phyloP scores from a whole-genome alignment of 2,888 invertebrate genomes.

The Sinohyriopsis cumingii region DNA sequence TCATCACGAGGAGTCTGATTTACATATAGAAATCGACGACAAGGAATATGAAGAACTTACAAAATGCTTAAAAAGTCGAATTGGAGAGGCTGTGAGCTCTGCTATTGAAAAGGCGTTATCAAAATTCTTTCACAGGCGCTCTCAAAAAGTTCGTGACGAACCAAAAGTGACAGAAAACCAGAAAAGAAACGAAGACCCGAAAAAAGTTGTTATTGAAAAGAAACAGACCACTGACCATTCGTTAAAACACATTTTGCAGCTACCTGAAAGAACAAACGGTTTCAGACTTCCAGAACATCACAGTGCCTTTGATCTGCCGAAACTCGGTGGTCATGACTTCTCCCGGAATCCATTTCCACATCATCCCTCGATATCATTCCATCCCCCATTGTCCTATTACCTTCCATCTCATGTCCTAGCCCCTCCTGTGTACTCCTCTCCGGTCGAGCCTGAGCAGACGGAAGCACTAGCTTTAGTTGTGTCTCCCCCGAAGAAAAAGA shows the following conservation, averaged over 20 bases:
- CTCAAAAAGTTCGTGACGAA: conserved; percentile 22
- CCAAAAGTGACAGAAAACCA: conserved; percentile 27
- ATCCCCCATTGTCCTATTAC: conserved; percentile 78
- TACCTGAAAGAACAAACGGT: conserved; percentile 27
- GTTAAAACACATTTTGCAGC: conserved; percentile 33
- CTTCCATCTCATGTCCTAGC: conserved; percentile 53
- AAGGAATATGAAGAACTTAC: conserved; percentile 88
- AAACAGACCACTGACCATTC: conserved; percentile 39
- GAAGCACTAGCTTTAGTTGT: conserved; percentile 96
- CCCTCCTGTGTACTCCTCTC: conserved; percentile 51
- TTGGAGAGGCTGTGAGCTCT: conserved; percentile 71
- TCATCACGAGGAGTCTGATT: too few relatives aligned
- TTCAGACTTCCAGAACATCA: conserved; percentile 32
- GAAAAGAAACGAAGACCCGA: conserved; percentile 14
- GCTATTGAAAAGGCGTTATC: conserved; percentile 54
- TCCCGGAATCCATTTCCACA: conserved; percentile 60
- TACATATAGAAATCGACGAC: conserved; percentile 25
- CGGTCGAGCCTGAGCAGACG: conserved; percentile 66
- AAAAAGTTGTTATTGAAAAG: conserved; percentile 26
- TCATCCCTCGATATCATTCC: conserved; percentile 65
- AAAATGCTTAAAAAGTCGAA: conserved; percentile 92
- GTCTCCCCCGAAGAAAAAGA: conserved; percentile 92
- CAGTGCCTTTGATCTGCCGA: conserved; percentile 59
- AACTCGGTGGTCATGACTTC: conserved; percentile 42
- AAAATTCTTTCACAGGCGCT: conserved; percentile 47